Evolutionary conservation across 1,140 invertebrate species (phyloP), one percentile per base, ranked within the genome.

Genomic region (Meloidogyne floridensis): DNA sequence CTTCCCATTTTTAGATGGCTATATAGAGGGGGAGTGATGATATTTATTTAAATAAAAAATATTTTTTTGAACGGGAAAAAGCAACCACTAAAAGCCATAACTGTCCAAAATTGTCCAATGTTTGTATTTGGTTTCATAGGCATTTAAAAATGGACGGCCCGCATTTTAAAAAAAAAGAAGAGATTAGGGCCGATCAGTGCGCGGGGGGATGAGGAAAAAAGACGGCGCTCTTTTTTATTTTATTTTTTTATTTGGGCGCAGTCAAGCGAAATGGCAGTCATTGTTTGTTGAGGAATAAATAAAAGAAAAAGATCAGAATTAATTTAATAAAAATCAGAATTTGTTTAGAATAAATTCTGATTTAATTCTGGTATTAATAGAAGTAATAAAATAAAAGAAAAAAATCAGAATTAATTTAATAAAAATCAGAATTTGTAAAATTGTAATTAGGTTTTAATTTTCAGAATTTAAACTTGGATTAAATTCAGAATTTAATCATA

Each of bases 51-150:
- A 32, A 32, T 32, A 32, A n/a, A 59, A 59, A 15, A 15, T 15
- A n/a, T n/a, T n/a, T 65, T n/a, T n/a, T 65, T 15, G 59, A 65
- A 65, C 59, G 59, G 15, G 59, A 65, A 65, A n/a, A 65, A 65
- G 59, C 59, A 65, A 65, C n/a, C 59, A 65, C n/a, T 65, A 65
- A n/a, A 47, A 65, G 59, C 59, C 59, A 65, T n/a, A 65, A 65
- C 59, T 65, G n/a, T 15, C 59, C n/a, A 65, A 65, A 65, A 65
- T 65, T 65, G 59, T 65, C 59, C 10, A n/a, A 65, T 65, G 59
- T 65, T n/a, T 65, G 59, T 65, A 65, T 65, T 65, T 65, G 59
- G 59, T 65, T 65, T 65, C 59, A 65, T 65, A 65, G 59, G 59
- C 59, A 65, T 65, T 65, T 65, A 65, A n/a, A n/a, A 18, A 65